phyloP scores from a whole-genome alignment of 2,888 invertebrate species.

The Achlya flavicornis region DNA sequence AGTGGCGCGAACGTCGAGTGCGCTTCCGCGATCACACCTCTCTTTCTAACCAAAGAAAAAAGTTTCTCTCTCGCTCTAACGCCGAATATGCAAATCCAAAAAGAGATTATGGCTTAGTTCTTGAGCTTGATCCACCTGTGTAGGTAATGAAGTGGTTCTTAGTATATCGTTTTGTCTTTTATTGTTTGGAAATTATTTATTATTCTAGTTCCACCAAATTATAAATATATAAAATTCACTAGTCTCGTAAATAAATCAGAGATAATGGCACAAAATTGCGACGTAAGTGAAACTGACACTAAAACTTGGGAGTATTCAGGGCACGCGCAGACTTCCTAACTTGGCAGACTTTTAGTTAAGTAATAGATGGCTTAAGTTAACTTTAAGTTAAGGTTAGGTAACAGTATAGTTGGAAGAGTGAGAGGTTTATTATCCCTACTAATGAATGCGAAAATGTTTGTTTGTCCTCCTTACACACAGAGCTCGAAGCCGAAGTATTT shows the following conservation, averaged over 20 bases:
- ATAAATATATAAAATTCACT: not conserved
- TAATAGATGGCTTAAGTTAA: slow-evolving; percentile 15
- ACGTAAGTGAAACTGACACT: slow-evolving; percentile 47
- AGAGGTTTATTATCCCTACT: not conserved
- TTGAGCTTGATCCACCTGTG: slow-evolving; percentile 56
- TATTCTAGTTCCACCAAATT: slow-evolving; percentile 2
- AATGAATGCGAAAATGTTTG: too few relatives aligned
- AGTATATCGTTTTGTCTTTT: slow-evolving; percentile 39
- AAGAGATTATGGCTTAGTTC: slow-evolving; percentile 46
- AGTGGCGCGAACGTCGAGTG: slow-evolving; percentile 57
- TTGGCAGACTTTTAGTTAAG: slow-evolving; percentile 41
- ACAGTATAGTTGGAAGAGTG: not conserved
- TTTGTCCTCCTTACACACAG: too few relatives aligned
- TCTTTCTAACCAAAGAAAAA: slow-evolving; percentile 19
- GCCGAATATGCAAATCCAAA: slow-evolving; percentile 33
- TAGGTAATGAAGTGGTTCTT: slow-evolving; percentile 55
- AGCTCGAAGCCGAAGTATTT: too few relatives aligned
- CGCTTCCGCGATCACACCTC: slow-evolving; percentile 38
- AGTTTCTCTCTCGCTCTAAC: slow-evolving; percentile 41
- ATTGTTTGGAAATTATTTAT: slow-evolving; percentile 14
- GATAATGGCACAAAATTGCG: slow-evolving; percentile 42
- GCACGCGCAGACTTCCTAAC: slow-evolving; percentile 46
- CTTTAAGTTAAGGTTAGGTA: slow-evolving; percentile 12
- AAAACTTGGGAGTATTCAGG: slow-evolving; percentile 38
- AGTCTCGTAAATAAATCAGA: slow-evolving; percentile 16